Percentiles rank a stretch among this genome's conserved stretches.
phyloP scores from a whole-genome alignment of 2,113 vertebrate genomes.

The Phaethon lepturus region DNA sequence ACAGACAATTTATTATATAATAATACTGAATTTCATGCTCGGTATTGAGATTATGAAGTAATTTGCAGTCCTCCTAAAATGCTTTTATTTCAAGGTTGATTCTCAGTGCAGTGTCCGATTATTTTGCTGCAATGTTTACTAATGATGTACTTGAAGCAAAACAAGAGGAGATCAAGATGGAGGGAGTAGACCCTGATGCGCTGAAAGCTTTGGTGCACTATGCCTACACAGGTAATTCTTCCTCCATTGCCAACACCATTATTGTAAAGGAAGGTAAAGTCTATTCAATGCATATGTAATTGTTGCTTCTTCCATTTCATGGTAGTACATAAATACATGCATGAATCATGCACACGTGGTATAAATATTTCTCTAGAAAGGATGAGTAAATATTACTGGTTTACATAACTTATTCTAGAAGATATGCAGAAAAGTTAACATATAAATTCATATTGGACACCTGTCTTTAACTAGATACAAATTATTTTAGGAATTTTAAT shows the following conservation, averaged over 20 bases:
- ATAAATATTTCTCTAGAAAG: neutral
- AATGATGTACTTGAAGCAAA: constrained; percentile 93
- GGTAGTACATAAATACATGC: neutral
- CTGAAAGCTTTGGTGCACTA: constrained; percentile 92
- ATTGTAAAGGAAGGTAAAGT: neutral
- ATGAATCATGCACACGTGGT: neutral
- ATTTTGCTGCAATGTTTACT: constrained; percentile 99
- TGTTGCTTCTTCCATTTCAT: neutral
- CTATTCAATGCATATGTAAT: neutral
- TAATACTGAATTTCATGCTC: neutral
- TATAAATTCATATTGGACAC: neutral
- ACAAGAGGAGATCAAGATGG: constrained; percentile 97
- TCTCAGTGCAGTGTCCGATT: constrained; percentile 93
- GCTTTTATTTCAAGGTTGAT: constrained; percentile 84
- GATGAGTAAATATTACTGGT: neutral
- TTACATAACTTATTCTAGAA: neutral
- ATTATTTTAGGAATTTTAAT: neutral
- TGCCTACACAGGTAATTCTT: constrained; percentile 90
- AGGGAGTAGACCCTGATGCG: constrained; percentile 92
- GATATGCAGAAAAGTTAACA: neutral
- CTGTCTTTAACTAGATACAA: neutral
- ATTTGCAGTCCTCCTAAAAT: neutral
- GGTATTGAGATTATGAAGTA: neutral
- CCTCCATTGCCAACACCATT: neutral
- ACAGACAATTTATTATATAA: neutral